phyloP scores from a whole-genome alignment of 2,113 vertebrate genomes.

The Tetrax tetrax region DNA sequence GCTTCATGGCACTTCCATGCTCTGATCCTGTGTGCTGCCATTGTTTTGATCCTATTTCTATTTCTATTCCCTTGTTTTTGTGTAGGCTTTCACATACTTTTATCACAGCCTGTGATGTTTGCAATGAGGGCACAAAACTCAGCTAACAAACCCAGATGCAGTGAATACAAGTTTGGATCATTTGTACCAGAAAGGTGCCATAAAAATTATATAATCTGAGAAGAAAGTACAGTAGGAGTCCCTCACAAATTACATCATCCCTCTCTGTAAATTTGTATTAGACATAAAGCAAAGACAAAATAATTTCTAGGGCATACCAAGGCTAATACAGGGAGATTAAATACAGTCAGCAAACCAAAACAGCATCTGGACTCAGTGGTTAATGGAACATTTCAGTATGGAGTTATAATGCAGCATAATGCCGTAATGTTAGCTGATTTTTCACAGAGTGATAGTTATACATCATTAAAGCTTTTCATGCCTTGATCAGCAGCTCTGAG shows the following conservation, averaged over 20 bases:
- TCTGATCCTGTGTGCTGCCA: background rate
- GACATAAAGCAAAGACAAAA: conserved; percentile 13
- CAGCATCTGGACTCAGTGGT: background rate
- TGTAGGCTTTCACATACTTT: background rate
- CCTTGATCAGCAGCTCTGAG: background rate
- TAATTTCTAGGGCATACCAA: background rate
- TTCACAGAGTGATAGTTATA: conserved; percentile 8
- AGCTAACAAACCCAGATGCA: background rate
- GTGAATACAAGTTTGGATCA: background rate
- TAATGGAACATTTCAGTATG: conserved; percentile 25
- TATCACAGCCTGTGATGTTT: background rate
- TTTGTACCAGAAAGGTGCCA: background rate
- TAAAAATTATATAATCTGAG: background rate
- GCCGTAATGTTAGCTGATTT: conserved; percentile 4
- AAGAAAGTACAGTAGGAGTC: background rate
- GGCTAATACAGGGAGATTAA: background rate
- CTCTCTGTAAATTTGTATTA: background rate
- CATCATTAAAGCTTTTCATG: conserved; percentile 15
- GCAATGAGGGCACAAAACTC: background rate
- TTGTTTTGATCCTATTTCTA: background rate
- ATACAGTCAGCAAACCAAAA: background rate
- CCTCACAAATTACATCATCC: background rate
- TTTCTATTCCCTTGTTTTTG: background rate
- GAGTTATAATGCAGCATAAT: background rate
- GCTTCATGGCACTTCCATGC: background rate